Conservation (phyloP, 2,113 vertebrate genomes). For the Oryzias melastigma region DNA sequence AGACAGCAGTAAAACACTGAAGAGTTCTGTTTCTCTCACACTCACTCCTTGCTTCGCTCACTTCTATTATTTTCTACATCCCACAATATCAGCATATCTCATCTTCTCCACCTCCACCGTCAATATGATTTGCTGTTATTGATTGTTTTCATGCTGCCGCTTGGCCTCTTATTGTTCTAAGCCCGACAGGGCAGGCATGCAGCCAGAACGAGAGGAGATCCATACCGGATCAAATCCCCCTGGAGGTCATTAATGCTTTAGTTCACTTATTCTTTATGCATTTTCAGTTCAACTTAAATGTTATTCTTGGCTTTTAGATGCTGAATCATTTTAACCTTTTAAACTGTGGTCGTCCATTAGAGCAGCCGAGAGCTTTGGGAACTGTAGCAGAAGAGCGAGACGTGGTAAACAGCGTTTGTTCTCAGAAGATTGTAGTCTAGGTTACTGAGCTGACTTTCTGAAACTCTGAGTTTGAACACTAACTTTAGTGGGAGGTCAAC, state of each 20-base stretch:
- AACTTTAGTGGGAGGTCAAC: too few species aligned
- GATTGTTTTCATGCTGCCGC: conserved; percentile 8
- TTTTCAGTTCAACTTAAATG: conserved; percentile 32
- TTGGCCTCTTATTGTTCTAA: conserved; percentile 18
- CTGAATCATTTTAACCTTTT: conserved; percentile 23
- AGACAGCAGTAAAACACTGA: background rate
- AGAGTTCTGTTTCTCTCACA: background rate
- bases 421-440: too few species aligned
- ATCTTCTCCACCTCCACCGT: background rate
- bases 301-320: conserved; percentile 29
- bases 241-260: conserved; percentile 35
- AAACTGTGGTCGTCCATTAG: conserved; percentile 12
- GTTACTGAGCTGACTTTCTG: too few species aligned
- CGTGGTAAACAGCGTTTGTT: too few species aligned
- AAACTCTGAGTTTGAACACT: too few species aligned
- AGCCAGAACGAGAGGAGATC: conserved; percentile 14
- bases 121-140: background rate
- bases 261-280: conserved; percentile 27
- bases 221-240: conserved; percentile 23
- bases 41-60: background rate
- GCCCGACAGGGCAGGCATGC: conserved; percentile 16
- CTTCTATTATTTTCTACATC: background rate
- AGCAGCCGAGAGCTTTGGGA: background rate
- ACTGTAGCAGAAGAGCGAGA: too few species aligned
- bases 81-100: background rate